Evolutionary conservation across 1,140 invertebrate genomes (phyloP).

Genomic region (Steinernema feltiae): DNA sequence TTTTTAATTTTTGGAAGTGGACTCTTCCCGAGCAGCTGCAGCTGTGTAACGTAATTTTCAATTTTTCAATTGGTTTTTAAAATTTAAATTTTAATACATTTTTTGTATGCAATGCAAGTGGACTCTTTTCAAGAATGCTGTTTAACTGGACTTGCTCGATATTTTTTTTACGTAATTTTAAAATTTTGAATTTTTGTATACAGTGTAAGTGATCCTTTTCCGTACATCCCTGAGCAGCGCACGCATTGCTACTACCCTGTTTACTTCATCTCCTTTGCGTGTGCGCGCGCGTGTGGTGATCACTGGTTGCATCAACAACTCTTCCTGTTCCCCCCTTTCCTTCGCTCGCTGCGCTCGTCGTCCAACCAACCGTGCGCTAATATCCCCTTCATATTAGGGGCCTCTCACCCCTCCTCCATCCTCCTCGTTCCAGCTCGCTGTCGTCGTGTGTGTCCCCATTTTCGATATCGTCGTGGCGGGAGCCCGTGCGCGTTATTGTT

Average conservation of each 20-base stretch:
- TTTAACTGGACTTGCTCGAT: too few relatives aligned
- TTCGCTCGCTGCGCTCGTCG: neutral
- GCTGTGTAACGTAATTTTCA: too few relatives aligned
- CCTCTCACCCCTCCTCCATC: neutral
- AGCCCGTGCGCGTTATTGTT: too few relatives aligned
- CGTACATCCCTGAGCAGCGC: neutral
- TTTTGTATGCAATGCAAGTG: too few relatives aligned
- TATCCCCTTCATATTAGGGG: neutral
- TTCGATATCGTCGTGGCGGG: too few relatives aligned
- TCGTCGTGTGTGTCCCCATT: neutral
- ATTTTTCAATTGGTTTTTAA: too few relatives aligned
- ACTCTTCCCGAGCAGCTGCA: too few relatives aligned
- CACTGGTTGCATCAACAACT: neutral
- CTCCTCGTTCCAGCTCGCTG: neutral
- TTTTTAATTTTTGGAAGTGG: too few relatives aligned
- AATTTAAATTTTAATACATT: too few relatives aligned
- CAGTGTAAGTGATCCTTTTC: neutral
- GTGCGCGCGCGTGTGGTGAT: neutral
- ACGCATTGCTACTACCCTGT: neutral
- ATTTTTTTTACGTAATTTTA: neutral
- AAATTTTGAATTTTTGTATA: neutral
- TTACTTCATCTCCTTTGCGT: neutral
- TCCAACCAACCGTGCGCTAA: slow-evolving; percentile 17
- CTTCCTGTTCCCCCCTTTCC: neutral
- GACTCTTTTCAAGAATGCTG: too few relatives aligned